A percentile compares a stretch with the other conserved stretches of the same genome.
Evolutionary conservation across 2,888 invertebrate species (phyloP).

Genomic region (Zonitis immaculata): DNA sequence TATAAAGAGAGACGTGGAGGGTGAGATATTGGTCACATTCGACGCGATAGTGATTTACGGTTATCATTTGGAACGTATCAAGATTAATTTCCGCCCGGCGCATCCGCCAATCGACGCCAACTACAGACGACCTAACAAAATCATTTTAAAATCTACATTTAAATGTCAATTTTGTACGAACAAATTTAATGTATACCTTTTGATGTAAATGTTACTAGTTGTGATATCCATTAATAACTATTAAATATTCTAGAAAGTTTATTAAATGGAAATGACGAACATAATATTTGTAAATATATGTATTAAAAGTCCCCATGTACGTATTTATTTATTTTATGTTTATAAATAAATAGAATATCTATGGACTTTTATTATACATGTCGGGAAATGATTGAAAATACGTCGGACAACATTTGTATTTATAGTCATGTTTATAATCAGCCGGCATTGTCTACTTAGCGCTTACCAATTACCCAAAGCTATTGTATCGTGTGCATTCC

Average conservation of each 20-base stretch:
- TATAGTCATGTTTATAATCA: constrained; percentile 49
- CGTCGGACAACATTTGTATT: constrained; percentile 44
- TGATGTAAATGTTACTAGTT: constrained; percentile 31
- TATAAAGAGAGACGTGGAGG: constrained; percentile 8
- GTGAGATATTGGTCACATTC: constrained; percentile 26
- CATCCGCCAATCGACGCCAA: constrained; percentile 20
- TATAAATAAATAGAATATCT: constrained; percentile 30
- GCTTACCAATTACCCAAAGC: constrained; percentile 45
- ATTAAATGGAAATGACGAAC: constrained; percentile 30
- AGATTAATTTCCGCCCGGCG: constrained; percentile 24
- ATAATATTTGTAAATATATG: constrained; percentile 27
- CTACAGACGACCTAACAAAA: constrained; percentile 18
- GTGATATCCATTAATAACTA: constrained; percentile 38
- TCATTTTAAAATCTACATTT: constrained; percentile 24
- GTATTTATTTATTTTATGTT: constrained; percentile 45
- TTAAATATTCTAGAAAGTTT: constrained; percentile 42
- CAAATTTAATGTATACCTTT: constrained; percentile 33
- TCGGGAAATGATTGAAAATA: constrained; percentile 47
- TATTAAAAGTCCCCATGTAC: constrained; percentile 38
- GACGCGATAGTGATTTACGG: constrained; percentile 24
- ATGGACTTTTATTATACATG: constrained; percentile 35
- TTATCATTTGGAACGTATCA: constrained; percentile 26
- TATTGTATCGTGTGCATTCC: constrained; percentile 44
- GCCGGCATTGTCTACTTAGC: constrained; percentile 48
- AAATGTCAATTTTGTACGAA: constrained; percentile 21